Percentiles rank a stretch among this genome's conserved stretches.
These are phyloP conservation scores for Pollachius pollachius DNA, from an alignment of 2,113 vertebrate species.

Conservation along the genomic window DNA sequence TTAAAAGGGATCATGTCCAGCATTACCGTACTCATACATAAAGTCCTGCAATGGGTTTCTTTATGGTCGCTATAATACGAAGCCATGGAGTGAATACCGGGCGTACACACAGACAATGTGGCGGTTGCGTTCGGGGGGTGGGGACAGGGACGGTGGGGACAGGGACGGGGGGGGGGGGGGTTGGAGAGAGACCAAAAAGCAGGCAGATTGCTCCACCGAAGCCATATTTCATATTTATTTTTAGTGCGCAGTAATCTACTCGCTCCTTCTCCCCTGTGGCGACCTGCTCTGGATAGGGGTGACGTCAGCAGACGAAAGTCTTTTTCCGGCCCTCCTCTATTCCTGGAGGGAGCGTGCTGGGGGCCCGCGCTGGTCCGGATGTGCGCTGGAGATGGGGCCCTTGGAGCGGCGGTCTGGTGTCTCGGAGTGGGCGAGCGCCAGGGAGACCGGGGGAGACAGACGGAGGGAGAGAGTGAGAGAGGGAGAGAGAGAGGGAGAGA, in stretches of 20 bases:
- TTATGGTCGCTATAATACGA: neutral
- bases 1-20: conserved; percentile 39
- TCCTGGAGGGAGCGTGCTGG: conserved; percentile 45
- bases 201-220: conserved; percentile 41
- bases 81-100: neutral
- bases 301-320: conserved; percentile 53
- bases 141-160: neutral
- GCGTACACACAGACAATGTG: neutral
- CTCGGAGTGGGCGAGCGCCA: conserved; percentile 31
- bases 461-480: conserved; percentile 29
- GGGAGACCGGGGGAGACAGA: conserved; percentile 29
- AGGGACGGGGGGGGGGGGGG: neutral
- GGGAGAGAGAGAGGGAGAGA: conserved; percentile 26
- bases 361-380: conserved; percentile 52
- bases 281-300: conserved; percentile 47
- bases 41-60: neutral
- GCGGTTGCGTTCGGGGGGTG: neutral
- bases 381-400: conserved; percentile 26
- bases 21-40: conserved; percentile 13
- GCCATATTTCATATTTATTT: conserved; percentile 60
- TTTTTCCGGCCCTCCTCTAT: conserved; percentile 59
- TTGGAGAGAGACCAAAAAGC: conserved; percentile 21
- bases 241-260: conserved; percentile 55
- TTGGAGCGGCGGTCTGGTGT: conserved; percentile 39
- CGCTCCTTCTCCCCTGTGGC: conserved; percentile 42